These are phyloP conservation scores for Harpagoxenus sublaevis DNA, from an alignment of 2,888 invertebrate species.

Conservation along the genomic window DNA sequence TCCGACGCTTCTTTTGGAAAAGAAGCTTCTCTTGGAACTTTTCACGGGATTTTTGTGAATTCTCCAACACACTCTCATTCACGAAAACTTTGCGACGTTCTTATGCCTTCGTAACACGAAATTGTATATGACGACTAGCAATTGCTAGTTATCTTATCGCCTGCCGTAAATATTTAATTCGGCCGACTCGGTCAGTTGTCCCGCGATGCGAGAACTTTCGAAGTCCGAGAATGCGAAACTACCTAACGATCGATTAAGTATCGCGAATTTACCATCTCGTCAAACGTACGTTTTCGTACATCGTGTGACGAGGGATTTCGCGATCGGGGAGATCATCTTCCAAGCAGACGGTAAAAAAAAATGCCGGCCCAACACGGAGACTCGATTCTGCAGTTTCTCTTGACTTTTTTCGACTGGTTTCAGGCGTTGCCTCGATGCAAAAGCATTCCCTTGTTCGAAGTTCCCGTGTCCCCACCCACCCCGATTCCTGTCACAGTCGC, in stretches of 20 bases:
- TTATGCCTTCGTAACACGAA: constrained; percentile 15
- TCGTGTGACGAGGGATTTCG: constrained; percentile 15
- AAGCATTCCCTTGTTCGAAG: constrained; percentile 85
- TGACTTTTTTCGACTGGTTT: constrained; percentile 78
- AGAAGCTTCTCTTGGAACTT: too few relatives aligned
- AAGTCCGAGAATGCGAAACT: constrained; percentile 15
- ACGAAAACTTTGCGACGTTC: constrained; percentile 28
- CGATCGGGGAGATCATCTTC: constrained; percentile 42
- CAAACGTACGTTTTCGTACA: constrained; percentile 1
- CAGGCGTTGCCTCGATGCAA: constrained; percentile 82
- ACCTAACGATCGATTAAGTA: constrained; percentile 3
- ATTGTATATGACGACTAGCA: constrained; percentile 14
- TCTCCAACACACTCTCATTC: background rate
- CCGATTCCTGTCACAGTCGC: constrained; percentile 63
- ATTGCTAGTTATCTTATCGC: constrained; percentile 46
- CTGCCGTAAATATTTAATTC: constrained; percentile 46
- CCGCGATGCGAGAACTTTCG: constrained; percentile 15
- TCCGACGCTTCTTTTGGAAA: too few relatives aligned
- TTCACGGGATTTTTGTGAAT: too few relatives aligned
- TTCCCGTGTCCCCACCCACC: constrained; percentile 72
- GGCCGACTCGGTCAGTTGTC: background rate
- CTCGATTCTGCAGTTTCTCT: constrained; percentile 61
- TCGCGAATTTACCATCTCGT: constrained; percentile 11
- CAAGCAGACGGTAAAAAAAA: constrained; percentile 48
- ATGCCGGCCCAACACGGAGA: constrained; percentile 23